Evolutionary conservation across 2,797 vertebrate genomes (phyloP), one percentile per base, ranked within the genome.

Genomic region (Hoplostethus mediterraneus): DNA sequence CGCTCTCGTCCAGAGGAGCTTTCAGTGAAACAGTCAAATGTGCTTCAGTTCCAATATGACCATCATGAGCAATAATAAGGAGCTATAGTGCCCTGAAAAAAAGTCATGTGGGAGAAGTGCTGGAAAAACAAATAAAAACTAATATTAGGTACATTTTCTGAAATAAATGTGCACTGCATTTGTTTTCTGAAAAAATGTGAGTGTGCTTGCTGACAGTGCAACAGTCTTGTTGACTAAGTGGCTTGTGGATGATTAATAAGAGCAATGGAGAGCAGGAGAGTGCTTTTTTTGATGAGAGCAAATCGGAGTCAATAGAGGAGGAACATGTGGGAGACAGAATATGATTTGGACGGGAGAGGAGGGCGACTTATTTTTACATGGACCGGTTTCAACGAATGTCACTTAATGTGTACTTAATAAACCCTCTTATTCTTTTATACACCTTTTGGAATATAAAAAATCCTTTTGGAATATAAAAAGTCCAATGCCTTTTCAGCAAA

Each of bases 401-500:
- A 78, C 74, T 89, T 90, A 82, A 89, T 86, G 87, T 81, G 67
- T 69, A 42, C 68, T 79, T 83, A 85, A 75, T 85, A 82, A 89
- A 85, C 63, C 65, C 68, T 83, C 67, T 69, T 55, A 67, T 66
- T 69, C 30, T 49, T 71, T 75, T 75, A 77, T 57, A 11, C 54
- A 25, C 62, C 31, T 79, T 77, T 83, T 79, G 70, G 84, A 90
- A 91, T 6, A 28, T 28, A 28, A 87, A 80, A 79, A 65, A 73
- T 74, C 40, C 40, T 9, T 42, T 10, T 42, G 40, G 12, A 42
- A 42, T 42, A 87, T 79, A 21, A 87, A 79, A 80, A 65, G 72
- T 74, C 59, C 64, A 64, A 68, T 55, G 65, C 61, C 73, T 67
- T 31, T 69, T 79, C 63, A 62, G 69, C 72, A 16, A 17, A 48